Conservation (phyloP, 2,888 invertebrate species). For the Ormia ochracea region DNA sequence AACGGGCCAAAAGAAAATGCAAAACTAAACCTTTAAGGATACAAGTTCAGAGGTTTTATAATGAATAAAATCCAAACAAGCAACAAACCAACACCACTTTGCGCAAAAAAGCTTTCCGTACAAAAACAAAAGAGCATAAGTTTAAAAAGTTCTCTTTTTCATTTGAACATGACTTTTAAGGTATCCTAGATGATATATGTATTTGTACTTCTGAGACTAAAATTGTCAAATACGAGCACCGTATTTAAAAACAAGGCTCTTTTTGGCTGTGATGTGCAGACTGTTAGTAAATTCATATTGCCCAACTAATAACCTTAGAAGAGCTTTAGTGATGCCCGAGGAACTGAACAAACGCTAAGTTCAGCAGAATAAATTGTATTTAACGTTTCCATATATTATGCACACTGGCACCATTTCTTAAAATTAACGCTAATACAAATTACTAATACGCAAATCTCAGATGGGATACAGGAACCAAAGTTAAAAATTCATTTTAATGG, state of each 20-base stretch:
- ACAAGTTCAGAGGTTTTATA: slow-evolving; percentile 57
- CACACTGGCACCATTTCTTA: no score
- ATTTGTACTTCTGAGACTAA: background rate
- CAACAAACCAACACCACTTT: background rate
- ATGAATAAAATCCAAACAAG: slow-evolving; percentile 29
- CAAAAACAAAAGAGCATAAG: slow-evolving; percentile 7
- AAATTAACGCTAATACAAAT: no score
- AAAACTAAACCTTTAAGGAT: slow-evolving; percentile 60
- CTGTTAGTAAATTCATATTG: background rate
- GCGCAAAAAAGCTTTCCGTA: slow-evolving; percentile 39
- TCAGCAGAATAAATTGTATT: no score
- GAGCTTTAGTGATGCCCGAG: background rate
- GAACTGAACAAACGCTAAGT: background rate
- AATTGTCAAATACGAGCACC: background rate
- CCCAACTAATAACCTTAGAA: background rate
- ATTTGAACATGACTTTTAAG: slow-evolving; percentile 7
- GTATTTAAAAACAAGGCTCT: background rate
- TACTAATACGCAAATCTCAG: no score
- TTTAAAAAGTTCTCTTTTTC: slow-evolving; percentile 35
- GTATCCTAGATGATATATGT: background rate
- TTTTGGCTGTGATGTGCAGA: background rate
- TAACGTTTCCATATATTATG: no score
- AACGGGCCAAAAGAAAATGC: slow-evolving; percentile 47
- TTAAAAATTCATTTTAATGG: no score
- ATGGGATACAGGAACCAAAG: no score